Evolutionary conservation across 2,797 vertebrate species (phyloP), one percentile per base, ranked within the genome.

Genomic region (Chiloscyllium punctatum): DNA sequence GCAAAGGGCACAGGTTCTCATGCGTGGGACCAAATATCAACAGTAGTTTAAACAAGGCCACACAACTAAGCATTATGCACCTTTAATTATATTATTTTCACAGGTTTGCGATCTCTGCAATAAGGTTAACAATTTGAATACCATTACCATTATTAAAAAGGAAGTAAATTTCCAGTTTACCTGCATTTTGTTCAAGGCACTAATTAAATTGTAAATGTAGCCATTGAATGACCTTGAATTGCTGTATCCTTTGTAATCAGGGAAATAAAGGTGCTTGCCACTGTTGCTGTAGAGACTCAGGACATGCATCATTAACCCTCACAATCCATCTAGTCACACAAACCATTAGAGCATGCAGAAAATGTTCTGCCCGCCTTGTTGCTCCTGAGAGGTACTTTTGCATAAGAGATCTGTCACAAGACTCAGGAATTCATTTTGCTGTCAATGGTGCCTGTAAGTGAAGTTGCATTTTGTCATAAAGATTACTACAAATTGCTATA

Each of bases 191-290:
- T 51, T 48, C 37, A 94, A 48, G 25, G 11, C 4, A 30, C 74
- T 94, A 51, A 74, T 69, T 94, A 96, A 97, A 96, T 95, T 96
- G 96, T 96, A 97, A 97, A 97, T 97, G 96, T 96, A 96, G 97
- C 96, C 96, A 96, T 96, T 96, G 96, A 97, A 97, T 97, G 97
- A 98, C 98, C 98, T 98, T 98, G 98, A 97, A 96, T 96, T 97
- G 96, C 97, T 97, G 96, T 96, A 96, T 96, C 97, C 96, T 96
- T 72, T 92, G 96, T 97, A 97, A 97, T 97, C 97, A 97, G 71
- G 25, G 96, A 96, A 97, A 96, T 96, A 97, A 95, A 96, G 95
- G 96, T 96, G 95, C 96, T 96, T 96, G 95, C 96, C 96, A 96
- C 96, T 96, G 96, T 97, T 97, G 97, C 96, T 96, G 79, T 82